A percentile compares a stretch with the other conserved stretches of the same genome.
Conservation (phyloP, 2,888 invertebrate genomes). For the Aromia moschata region DNA sequence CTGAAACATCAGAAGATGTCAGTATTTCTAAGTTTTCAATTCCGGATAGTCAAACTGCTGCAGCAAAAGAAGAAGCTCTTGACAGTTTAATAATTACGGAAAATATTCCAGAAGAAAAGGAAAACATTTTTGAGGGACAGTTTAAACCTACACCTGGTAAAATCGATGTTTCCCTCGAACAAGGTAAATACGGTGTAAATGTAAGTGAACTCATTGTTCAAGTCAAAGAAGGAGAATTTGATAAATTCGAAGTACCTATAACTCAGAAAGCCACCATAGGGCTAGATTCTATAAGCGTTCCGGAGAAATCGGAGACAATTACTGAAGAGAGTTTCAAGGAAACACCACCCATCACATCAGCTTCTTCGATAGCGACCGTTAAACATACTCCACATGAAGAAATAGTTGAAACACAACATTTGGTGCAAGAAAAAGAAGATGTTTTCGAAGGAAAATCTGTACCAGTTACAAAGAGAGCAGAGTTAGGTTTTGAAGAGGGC, state of each 20-base stretch:
- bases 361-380: constrained; percentile 49
- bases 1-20: constrained; percentile 51
- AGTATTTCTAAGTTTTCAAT: constrained; percentile 43
- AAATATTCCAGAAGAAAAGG: constrained; percentile 64
- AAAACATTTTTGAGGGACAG: constrained; percentile 62
- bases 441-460: constrained; percentile 37
- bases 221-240: constrained; percentile 56
- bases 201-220: constrained; percentile 54
- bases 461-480: constrained; percentile 57
- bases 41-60: constrained; percentile 53
- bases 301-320: constrained; percentile 54
- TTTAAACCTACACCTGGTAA: constrained; percentile 64
- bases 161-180: constrained; percentile 63
- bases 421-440: constrained; percentile 58
- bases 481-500: constrained; percentile 61
- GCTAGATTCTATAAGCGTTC: constrained; percentile 60
- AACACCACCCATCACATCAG: constrained; percentile 21
- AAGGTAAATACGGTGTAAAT: constrained; percentile 64
- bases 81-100: constrained; percentile 65
- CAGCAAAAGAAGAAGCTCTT: constrained; percentile 61
- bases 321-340: constrained; percentile 38
- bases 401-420: constrained; percentile 53
- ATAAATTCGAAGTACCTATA: constrained; percentile 45
- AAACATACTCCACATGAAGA: constrained; percentile 54
- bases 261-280: constrained; percentile 57